Evolutionary conservation across 2,888 invertebrate genomes (phyloP), one percentile per base, ranked within the genome.

Genomic region (Conus canariensis): DNA sequence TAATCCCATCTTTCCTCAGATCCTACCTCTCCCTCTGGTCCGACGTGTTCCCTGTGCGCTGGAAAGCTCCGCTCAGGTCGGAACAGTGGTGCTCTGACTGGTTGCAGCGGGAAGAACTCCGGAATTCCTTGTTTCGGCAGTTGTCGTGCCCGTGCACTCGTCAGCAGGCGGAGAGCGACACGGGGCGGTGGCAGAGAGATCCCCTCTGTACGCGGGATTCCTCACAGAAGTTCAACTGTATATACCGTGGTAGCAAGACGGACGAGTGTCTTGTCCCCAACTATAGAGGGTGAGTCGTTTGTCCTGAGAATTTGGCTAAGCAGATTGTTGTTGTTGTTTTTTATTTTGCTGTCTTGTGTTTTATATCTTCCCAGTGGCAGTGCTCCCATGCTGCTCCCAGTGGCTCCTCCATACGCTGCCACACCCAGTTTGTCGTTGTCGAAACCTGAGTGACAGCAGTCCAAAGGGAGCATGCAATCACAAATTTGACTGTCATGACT

Each of bases 21-120:
- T 70, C 80, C 30, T 45, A 60, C 45, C 82, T 90, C 59, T 92
- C 94, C 70, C 93, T 94, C 59, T 95, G 94, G 94, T 95, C 95
- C 14, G 95, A 95, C 88, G 93, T 94, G 22, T 95, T 95, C 91
- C 94, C 95, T 1, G 94, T 95, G 5, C 91, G 93, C 77, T 93
- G 93, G 92, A 88, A 88, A 22, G 77, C 85, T 6, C 22, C 82
- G 12, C 59, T 70, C 8, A 30, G 91, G 10, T 94, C 94, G 6
- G 91, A 92, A 59, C 59, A 85, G 14, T 92, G 93, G 93, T 95
- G 95, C 91, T 88, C 91, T 74, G 83, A 86, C 10, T 95, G 95
- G 95, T 67, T 94, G 88, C 6, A 60, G 16, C 64, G 56, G n/a
- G 92, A 93, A 85, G 60, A 60, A 25, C 4, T 16, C 19, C 60